A percentile compares a stretch with the other conserved stretches of the same genome.
Evolutionary conservation across 2,888 invertebrate genomes (phyloP).

Genomic region (Lepidochitona cinerea): DNA sequence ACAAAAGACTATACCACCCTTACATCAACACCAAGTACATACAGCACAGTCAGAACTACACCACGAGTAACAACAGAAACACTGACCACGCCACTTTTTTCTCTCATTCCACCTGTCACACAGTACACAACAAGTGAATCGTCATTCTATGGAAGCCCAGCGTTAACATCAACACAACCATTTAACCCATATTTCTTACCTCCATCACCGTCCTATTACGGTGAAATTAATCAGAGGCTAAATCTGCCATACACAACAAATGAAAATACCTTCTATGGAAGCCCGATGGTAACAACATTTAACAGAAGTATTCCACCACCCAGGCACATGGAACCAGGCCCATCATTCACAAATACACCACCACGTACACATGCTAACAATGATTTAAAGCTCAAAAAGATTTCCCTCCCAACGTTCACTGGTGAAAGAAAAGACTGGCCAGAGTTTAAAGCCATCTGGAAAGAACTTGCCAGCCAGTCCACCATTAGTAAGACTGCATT

Average conservation of each 20-base stretch:
- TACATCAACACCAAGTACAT: background rate
- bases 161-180: too few relatives aligned
- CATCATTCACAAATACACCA: background rate
- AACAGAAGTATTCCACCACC: background rate
- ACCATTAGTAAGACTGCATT: background rate
- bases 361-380: background rate
- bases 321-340: background rate
- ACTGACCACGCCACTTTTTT: background rate
- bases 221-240: background rate
- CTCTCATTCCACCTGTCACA: background rate
- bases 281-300: background rate
- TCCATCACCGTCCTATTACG: too few relatives aligned
- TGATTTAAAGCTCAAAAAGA: background rate
- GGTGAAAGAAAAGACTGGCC: conserved; percentile 11
- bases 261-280: background rate
- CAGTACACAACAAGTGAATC: too few relatives aligned
- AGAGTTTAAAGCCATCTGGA: conserved; percentile 5
- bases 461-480: background rate
- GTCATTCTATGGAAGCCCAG: too few relatives aligned
- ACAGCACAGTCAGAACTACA: background rate
- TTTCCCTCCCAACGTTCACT: background rate
- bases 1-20: background rate
- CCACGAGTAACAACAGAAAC: background rate
- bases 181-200: too few relatives aligned
- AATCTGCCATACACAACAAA: background rate